A percentile compares a stretch with the other conserved stretches of the same genome.
These are phyloP conservation scores for Rousettus madagascariensis DNA, from an alignment of 2,797 vertebrate species.

Conservation along the genomic window DNA sequence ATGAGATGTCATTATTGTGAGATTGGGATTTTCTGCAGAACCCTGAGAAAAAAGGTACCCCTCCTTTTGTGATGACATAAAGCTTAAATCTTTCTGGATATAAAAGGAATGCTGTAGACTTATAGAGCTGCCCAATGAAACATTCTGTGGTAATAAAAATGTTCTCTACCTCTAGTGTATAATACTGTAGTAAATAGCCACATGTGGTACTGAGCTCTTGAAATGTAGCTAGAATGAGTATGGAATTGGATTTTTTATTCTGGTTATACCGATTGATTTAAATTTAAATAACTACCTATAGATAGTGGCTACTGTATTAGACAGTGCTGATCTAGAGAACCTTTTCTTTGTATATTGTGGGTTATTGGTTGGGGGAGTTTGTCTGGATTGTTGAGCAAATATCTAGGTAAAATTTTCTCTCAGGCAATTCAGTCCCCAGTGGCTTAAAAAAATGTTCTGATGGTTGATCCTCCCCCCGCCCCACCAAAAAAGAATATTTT, in stretches of 20 bases:
- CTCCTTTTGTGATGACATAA: background rate
- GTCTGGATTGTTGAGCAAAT: background rate
- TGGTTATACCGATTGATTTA: background rate
- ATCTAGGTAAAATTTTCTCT: slow-evolving; percentile 10
- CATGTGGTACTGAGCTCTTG: background rate
- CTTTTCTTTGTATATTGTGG: background rate
- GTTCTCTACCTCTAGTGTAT: background rate
- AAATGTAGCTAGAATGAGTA: background rate
- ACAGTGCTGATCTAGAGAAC: background rate
- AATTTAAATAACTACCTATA: background rate
- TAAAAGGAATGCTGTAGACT: background rate
- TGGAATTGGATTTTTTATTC: background rate
- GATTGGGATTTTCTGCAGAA: background rate
- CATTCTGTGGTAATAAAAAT: background rate
- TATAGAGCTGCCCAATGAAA: background rate
- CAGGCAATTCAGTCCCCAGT: background rate
- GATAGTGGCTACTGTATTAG: background rate
- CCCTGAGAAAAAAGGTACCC: background rate
- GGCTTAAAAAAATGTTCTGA: background rate
- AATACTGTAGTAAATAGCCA: background rate
- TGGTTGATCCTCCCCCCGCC: background rate
- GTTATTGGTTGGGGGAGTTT: too few relatives aligned
- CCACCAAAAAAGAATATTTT: background rate
- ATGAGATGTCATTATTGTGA: background rate
- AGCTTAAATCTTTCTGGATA: background rate